Evolutionary conservation across 1,140 invertebrate genomes (phyloP), one percentile per base, ranked within the genome.

Genomic region (Papilio polyxenes): DNA sequence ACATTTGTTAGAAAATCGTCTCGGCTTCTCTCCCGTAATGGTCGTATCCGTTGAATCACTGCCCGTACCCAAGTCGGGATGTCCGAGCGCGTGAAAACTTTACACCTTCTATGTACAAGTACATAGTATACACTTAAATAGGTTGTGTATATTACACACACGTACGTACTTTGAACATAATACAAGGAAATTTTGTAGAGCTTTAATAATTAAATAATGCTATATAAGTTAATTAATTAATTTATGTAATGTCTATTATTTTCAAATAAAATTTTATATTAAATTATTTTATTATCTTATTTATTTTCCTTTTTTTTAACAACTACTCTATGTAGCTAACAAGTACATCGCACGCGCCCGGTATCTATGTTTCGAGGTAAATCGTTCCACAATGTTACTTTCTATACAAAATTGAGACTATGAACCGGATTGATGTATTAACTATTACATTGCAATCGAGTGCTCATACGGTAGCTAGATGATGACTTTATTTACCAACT

Each of bases 361-460:
- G 53, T 65, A 83, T 81, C 80, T 83, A 80, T 83, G 82, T 83
- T 83, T 81, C 56, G 80, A 78, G 82, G 82, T 83, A 83, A 83
- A 83, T 83, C 82, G 49, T 56, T 74, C 76, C 40, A 77, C 59
- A 74, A 53, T 53, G 69, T 82, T 65, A 80, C 81, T 85, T 85
- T 83, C 84, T 83, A 83, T 81, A 62, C 81, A 85, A 83, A n/a
- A 85, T 83, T 80, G 82, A 82, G 62, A 83, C 48, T 23, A 76
- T 69, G 78, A 83, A 69, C 75, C 82, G 80, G 79, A 83, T 83
- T 75, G 79, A 81, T 81, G 37, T 69, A 53, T 53, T 53, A 69
- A 80, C 78, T 20, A 80, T 44, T 69, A n/a, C 11, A 65, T 65
- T 20, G 59, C 75, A 78, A 78, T 59, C 51, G 20, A 65, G 53